A percentile compares a stretch with the other conserved stretches of the same genome.
phyloP scores from a whole-genome alignment of 2,888 invertebrate genomes.

The Hydrotaea diabolus region DNA sequence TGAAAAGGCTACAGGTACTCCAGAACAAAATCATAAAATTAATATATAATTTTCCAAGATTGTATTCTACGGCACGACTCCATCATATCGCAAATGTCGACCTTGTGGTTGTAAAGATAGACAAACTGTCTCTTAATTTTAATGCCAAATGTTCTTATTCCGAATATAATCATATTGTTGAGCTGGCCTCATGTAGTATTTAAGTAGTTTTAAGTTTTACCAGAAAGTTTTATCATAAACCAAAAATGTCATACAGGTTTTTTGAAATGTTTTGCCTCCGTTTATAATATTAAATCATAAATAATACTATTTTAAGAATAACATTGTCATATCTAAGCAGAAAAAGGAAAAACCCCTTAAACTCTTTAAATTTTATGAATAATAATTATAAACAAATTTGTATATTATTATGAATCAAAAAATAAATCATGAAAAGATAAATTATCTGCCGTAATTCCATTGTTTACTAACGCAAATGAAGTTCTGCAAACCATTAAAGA shows the following conservation, averaged over 20 bases:
- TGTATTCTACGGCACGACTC: not conserved
- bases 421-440: no score
- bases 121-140: not conserved
- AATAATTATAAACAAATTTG: not conserved
- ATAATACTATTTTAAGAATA: not conserved
- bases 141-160: conserved; percentile 27
- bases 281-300: no score
- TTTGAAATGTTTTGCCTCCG: not conserved
- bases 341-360: not conserved
- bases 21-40: not conserved
- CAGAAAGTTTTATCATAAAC: conserved; percentile 19
- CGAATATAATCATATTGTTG: conserved; percentile 5
- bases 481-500: no score
- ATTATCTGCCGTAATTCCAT: no score
- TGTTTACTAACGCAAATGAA: no score
- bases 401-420: not conserved
- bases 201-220: conserved; percentile 13
- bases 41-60: conserved; percentile 5
- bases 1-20: not conserved
- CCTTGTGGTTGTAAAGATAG: conserved; percentile 14
- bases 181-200: conserved; percentile 13
- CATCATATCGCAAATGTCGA: conserved; percentile 11
- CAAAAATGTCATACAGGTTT: not conserved
- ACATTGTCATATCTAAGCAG: not conserved
- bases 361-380: not conserved